phyloP scores from a whole-genome alignment of 2,888 invertebrate species.

The Argyresthia goedartella region DNA sequence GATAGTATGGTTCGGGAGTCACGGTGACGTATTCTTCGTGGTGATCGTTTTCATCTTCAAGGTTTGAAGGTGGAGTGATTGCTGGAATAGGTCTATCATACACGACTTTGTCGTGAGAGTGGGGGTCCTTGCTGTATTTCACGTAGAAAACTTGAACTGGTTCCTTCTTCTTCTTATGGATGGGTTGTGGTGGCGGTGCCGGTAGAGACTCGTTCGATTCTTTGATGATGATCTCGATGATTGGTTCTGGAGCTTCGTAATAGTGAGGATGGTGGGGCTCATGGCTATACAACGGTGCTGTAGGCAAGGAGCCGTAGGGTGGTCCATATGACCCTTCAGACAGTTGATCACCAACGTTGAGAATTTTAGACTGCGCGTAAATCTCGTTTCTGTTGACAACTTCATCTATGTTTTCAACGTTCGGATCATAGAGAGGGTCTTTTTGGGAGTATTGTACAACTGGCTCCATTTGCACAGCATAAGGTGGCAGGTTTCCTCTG shows the following conservation, averaged over 20 bases:
- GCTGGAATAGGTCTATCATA: conserved; percentile 87
- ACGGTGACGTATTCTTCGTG: conserved; percentile 70
- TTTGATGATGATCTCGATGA: conserved; percentile 92
- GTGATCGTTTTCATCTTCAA: conserved; percentile 68
- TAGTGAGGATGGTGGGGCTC: conserved; percentile 64
- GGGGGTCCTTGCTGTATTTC: conserved; percentile 88
- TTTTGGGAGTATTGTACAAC: conserved; percentile 84
- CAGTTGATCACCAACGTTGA: conserved; percentile 54
- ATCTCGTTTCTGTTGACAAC: conserved; percentile 55
- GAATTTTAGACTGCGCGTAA: conserved; percentile 59
- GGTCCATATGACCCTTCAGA: conserved; percentile 59
- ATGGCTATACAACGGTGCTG: conserved; percentile 61
- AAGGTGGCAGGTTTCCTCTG: conserved; percentile 72
- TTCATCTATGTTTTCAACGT: conserved; percentile 57
- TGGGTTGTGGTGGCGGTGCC: conserved; percentile 69
- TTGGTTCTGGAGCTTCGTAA: conserved; percentile 87
- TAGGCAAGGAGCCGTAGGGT: conserved; percentile 50
- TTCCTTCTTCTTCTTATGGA: conserved; percentile 75
- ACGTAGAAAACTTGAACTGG: conserved; percentile 93
- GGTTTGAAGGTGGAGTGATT: conserved; percentile 77
- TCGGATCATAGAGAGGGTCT: conserved; percentile 80
- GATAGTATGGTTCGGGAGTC: conserved; percentile 59
- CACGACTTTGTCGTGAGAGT: conserved; percentile 78
- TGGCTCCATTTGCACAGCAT: conserved; percentile 86
- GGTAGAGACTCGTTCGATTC: conserved; percentile 88